phyloP scores from a whole-genome alignment of 2,888 invertebrate genomes.

The Nudaria mundana region DNA sequence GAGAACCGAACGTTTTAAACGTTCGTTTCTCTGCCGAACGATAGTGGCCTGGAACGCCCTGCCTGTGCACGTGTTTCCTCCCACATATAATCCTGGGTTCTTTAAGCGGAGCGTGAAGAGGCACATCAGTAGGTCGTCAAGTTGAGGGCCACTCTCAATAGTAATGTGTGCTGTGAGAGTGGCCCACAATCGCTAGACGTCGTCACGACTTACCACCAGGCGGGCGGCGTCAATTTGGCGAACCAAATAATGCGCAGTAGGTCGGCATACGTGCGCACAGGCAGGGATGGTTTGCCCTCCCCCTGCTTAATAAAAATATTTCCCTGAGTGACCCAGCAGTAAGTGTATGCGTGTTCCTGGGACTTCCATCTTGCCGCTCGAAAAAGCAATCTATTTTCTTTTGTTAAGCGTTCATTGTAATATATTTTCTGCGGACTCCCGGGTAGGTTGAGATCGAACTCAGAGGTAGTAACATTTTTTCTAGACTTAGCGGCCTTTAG shows the following conservation, averaged over 20 bases:
- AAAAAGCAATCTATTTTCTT: conserved; percentile 23
- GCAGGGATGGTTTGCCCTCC: conserved; percentile 11
- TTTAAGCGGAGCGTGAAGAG: too few relatives aligned
- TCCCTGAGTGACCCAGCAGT: conserved; percentile 19
- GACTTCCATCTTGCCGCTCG: conserved; percentile 13
- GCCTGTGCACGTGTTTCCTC: too few relatives aligned
- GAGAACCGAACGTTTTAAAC: too few relatives aligned
- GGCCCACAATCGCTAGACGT: too few relatives aligned
- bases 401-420: conserved; percentile 21
- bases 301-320: conserved; percentile 14
- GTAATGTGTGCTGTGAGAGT: too few relatives aligned
- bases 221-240: too few relatives aligned
- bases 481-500: conserved; percentile 23
- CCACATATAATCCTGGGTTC: too few relatives aligned
- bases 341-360: conserved; percentile 9
- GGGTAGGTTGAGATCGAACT: conserved; percentile 11
- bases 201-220: too few relatives aligned
- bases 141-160: too few relatives aligned
- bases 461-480: conserved; percentile 13
- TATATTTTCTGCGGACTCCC: conserved; percentile 8
- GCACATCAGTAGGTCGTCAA: too few relatives aligned
- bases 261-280: background rate
- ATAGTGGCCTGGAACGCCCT: too few relatives aligned
- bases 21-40: too few relatives aligned
- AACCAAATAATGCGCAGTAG: background rate